Conservation (phyloP, 2,113 vertebrate species). For the Pao palembangensis region DNA sequence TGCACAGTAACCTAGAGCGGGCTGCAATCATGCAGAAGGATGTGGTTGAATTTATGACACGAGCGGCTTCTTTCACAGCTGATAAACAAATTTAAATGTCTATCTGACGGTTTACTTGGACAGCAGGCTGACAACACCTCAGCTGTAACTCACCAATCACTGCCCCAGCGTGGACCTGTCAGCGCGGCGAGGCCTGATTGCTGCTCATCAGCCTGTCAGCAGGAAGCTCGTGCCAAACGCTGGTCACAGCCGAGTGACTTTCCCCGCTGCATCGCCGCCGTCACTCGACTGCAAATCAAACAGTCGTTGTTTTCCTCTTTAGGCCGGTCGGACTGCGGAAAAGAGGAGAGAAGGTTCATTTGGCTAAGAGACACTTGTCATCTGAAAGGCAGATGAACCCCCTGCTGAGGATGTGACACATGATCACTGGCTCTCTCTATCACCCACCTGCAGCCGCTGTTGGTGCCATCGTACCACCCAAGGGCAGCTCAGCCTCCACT, state of each 20-base stretch:
- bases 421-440: slow-evolving; percentile 12
- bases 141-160: too few relatives aligned
- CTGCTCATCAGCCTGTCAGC: slow-evolving; percentile 50
- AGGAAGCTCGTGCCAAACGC: slow-evolving; percentile 24
- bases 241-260: slow-evolving; percentile 30
- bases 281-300: slow-evolving; percentile 44
- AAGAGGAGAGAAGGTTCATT: neutral
- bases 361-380: slow-evolving; percentile 11
- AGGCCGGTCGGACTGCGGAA: neutral
- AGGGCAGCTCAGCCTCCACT: slow-evolving; percentile 29
- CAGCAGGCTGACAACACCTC: too few relatives aligned
- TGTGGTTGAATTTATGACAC: too few relatives aligned
- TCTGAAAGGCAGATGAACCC: slow-evolving; percentile 29
- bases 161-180: slow-evolving; percentile 8
- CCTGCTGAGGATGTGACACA: neutral
- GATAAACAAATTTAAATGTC: too few relatives aligned
- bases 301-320: neutral
- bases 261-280: slow-evolving; percentile 10
- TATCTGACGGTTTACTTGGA: too few relatives aligned
- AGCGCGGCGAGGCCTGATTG: slow-evolving; percentile 37
- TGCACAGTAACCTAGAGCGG: too few relatives aligned
- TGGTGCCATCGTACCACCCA: neutral
- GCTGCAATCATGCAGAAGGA: too few relatives aligned
- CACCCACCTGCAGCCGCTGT: slow-evolving; percentile 28
- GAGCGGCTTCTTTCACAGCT: too few relatives aligned